Evolutionary conservation across 2,888 invertebrate genomes (phyloP).

Genomic region (Dynastes grantii): DNA sequence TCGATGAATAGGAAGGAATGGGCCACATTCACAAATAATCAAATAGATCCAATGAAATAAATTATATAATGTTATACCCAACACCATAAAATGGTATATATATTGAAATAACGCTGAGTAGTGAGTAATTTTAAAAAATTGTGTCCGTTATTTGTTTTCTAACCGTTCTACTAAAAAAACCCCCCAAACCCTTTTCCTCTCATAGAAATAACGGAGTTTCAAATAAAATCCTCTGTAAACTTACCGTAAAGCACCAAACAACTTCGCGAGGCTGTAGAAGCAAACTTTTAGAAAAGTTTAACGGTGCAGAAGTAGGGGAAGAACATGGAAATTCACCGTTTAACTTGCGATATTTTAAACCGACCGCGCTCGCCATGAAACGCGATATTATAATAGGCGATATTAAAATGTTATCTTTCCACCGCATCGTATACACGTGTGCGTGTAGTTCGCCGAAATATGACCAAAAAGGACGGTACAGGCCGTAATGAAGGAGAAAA

Average conservation of each 20-base stretch:
- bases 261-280: neutral
- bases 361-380: neutral
- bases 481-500: no score
- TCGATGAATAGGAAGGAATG: no score
- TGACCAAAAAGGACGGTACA: constrained; percentile 8
- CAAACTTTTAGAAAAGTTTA: neutral
- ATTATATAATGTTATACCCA: no score
- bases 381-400: constrained; percentile 24
- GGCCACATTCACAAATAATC: no score
- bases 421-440: constrained; percentile 21
- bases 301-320: neutral
- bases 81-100: no score
- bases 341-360: neutral
- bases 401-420: constrained; percentile 39
- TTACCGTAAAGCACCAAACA: neutral
- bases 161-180: no score
- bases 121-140: no score
- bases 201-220: neutral
- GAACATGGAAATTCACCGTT: neutral
- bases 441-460: constrained; percentile 11
- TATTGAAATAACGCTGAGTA: no score
- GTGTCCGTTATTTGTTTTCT: no score
- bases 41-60: no score
- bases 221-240: neutral
- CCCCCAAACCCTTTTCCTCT: neutral